Base-by-base conservation (phyloP, 1,140 invertebrate genomes). In the Proctacanthus coquilletti region DNA sequence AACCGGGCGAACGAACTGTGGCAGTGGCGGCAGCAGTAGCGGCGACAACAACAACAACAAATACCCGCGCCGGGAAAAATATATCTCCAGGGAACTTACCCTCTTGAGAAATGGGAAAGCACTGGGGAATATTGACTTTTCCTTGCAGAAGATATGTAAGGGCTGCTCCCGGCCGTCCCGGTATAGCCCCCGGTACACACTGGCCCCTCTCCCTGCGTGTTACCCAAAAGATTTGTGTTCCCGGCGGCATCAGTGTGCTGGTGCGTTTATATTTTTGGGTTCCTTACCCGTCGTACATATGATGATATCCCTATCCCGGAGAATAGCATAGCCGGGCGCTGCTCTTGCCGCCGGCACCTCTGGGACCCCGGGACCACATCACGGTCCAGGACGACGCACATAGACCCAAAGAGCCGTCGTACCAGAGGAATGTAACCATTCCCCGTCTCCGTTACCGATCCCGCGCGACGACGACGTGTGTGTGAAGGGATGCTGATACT, bases 71-170 rank as follows among this genome's bases (percentile, higher is more conserved):
- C 23, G 13, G 23, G 23, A 13, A 20, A 35, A 35, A 21, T 17
- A 36, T 36, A 18, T 36, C 35, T 23, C 35, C 21, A 25, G 35
- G 35, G 35, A 36, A n/a, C 19, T 36, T 36, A 36, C 35, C 35
- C 35, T 36, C 35, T 36, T 23, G 35, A 36, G 35, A 18, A 36
- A 36, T 17, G 35, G 35, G 35, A n/a, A 18, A 17, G 35, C 35
- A 17, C 35, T 36, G 13, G 35, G 19, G 35, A 36, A 36, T 36
- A 35, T 6, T 35, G 10, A 8, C 17, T 15, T 33, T 33, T 9
- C 9, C 9, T 33, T 8, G 15, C 31, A 10, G 9, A 10, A 15
- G 15, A 33, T 10, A 33, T 33, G 15, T 33, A 33, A 10, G 31
- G 9, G 15, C 9, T 8, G 31, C 6, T 8, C 6, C 13, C 23